Evolutionary conservation across 1,140 invertebrate genomes (phyloP), one percentile per base, ranked within the genome.

Genomic region (Drosophila parvula): DNA sequence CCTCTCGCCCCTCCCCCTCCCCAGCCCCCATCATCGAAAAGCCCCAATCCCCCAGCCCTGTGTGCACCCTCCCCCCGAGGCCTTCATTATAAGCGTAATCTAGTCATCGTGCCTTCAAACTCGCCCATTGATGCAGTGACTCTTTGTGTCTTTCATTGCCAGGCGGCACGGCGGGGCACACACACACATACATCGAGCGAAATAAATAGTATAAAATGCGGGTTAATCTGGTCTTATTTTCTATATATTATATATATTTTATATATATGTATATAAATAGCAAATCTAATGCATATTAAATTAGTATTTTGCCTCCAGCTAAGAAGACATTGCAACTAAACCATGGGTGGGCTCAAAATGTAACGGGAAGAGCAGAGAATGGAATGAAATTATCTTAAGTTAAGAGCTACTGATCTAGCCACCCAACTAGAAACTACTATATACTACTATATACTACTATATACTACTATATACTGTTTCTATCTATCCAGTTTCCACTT

Each of bases 21-120:
- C 12, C 2, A 43, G 2, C 5, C 34, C 16, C 12, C 22, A 22
- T 22, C 22, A 22, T 22, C 22, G 22, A 22, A 22, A 3, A 2
- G 3, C 9, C 34, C 30, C 30, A n/a, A 7, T 9, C 47, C n/a
- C n/a, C 22, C 22, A 22, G 22, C 14, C 14, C 38, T 0, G 6
- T 51, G 28, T 32, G 50, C 28, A 7, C 61, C 38, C 47, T n/a
- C 43, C 16, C 47, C 22, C 43, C 16, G 63, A 41, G 65, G 69
- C 53, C 69, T 71, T 71, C 69, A 69, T 71, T 71, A 71, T 71
- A 45, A 71, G 69, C 69, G 68, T 71, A 71, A 71, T 71, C 69
- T 71, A 58, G 69, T 71, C 69, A 71, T 59, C 67, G 53, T 71
- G 67, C 51, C 69, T 71, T 71, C 69, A 71, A 71, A 71, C 69